phyloP scores from a whole-genome alignment of 1,140 invertebrate genomes.

The Lucilia cuprina region DNA sequence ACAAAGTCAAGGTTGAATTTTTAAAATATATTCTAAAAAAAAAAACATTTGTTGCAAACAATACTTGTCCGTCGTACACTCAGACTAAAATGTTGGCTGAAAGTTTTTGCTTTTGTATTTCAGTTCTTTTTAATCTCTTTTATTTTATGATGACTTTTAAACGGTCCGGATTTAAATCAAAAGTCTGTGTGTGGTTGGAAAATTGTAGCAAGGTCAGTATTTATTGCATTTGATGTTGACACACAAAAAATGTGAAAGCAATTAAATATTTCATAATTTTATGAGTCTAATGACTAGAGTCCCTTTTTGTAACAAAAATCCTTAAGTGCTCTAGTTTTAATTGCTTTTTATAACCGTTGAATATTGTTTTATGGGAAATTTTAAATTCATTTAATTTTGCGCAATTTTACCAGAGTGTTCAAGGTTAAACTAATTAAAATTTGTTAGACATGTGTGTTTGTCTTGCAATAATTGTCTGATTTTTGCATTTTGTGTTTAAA shows the following conservation, averaged over 20 bases:
- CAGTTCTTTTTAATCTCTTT: no score
- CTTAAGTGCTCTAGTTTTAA: constrained; percentile 23
- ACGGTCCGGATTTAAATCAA: background rate
- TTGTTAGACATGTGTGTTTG: background rate
- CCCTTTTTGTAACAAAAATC: background rate
- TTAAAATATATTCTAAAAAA: background rate
- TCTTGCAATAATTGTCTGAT: no score
- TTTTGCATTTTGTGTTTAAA: no score
- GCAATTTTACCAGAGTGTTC: background rate
- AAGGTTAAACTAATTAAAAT: background rate
- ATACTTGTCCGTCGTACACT: background rate
- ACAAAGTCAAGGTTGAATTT: background rate
- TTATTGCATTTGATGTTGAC: background rate
- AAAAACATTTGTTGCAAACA: background rate
- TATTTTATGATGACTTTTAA: no score
- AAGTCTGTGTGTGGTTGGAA: background rate
- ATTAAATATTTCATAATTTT: constrained; percentile 19
- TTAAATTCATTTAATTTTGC: background rate
- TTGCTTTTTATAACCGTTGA: background rate
- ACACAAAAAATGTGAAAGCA: background rate
- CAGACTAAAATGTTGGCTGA: no score
- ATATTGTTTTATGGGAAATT: background rate
- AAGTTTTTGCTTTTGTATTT: no score
- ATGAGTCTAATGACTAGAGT: background rate
- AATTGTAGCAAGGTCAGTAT: constrained; percentile 21